These are phyloP conservation scores for Cactoblastis cactorum DNA, from an alignment of 2,888 invertebrate genomes.

Conservation along the genomic window DNA sequence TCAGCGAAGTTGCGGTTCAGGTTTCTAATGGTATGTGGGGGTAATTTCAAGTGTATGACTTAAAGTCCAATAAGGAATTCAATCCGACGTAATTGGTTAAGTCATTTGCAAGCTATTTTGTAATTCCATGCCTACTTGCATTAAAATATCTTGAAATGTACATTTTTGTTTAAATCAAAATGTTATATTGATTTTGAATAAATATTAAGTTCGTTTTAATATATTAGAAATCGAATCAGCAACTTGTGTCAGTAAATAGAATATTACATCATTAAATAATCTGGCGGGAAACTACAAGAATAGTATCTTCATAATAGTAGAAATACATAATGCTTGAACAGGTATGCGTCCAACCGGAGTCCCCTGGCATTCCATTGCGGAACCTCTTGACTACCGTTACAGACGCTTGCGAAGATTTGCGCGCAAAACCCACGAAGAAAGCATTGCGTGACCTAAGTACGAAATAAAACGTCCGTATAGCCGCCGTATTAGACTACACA, in stretches of 20 bases:
- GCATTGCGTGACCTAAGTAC: constrained; percentile 68
- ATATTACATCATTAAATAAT: neutral
- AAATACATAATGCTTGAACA: constrained; percentile 1
- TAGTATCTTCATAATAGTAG: neutral
- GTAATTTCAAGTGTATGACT: constrained; percentile 12
- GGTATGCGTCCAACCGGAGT: constrained; percentile 26
- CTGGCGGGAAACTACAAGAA: neutral
- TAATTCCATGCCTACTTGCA: neutral
- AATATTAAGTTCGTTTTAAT: too few species aligned
- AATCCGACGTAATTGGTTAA: constrained; percentile 11
- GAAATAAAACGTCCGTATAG: constrained; percentile 47
- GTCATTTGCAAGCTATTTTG: constrained; percentile 9
- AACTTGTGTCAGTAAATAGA: too few species aligned
- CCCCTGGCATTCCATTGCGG: constrained; percentile 58
- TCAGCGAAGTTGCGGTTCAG: neutral
- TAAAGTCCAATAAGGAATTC: neutral
- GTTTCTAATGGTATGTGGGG: constrained; percentile 5
- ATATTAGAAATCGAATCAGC: too few species aligned
- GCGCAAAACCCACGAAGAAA: constrained; percentile 75
- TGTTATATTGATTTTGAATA: neutral
- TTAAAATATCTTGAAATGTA: neutral
- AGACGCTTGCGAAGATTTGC: constrained; percentile 63
- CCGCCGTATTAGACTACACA: constrained; percentile 27
- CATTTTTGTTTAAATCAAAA: neutral
- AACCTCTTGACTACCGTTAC: constrained; percentile 69